A percentile compares a stretch with the other conserved stretches of the same genome.
Evolutionary conservation across 1,140 invertebrate species (phyloP).

Genomic region (Dreissena polymorpha): DNA sequence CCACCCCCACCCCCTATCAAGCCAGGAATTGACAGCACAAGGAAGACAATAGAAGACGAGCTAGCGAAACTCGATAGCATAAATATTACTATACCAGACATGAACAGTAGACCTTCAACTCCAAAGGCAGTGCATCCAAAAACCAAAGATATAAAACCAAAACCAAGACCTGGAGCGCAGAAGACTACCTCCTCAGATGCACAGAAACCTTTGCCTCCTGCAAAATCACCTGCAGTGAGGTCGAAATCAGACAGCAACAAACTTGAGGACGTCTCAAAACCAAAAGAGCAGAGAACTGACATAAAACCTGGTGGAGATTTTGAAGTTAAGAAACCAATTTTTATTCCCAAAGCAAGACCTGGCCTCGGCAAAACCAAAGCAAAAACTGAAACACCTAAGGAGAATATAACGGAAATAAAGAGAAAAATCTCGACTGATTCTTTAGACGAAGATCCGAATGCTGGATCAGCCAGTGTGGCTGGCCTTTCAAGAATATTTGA

Average conservation of each 20-base stretch:
- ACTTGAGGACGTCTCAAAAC: neutral
- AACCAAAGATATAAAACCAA: conserved; percentile 8
- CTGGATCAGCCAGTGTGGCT: conserved; percentile 46
- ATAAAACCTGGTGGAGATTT: neutral
- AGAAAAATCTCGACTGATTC: conserved; percentile 52
- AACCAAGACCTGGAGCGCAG: neutral
- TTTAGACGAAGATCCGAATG: conserved; percentile 42
- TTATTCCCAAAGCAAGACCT: conserved; percentile 42
- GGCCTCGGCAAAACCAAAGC: conserved; percentile 9
- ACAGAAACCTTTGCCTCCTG: neutral
- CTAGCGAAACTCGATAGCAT: conserved; percentile 39
- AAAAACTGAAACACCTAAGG: neutral
- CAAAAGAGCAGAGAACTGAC: neutral
- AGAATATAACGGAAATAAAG: neutral
- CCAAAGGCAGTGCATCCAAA: conserved; percentile 21
- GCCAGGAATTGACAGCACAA: conserved; percentile 26
- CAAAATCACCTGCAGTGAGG: conserved; percentile 16
- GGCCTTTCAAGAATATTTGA: conserved; percentile 46
- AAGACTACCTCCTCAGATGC: neutral
- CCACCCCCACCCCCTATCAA: conserved; percentile 41
- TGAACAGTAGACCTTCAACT: neutral
- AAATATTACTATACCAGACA: conserved; percentile 36
- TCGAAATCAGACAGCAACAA: conserved; percentile 29
- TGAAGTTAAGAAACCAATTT: conserved; percentile 39
- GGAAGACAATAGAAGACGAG: conserved; percentile 42